phyloP scores from a whole-genome alignment of 2,888 invertebrate genomes.

The Aleiodes alternator region DNA sequence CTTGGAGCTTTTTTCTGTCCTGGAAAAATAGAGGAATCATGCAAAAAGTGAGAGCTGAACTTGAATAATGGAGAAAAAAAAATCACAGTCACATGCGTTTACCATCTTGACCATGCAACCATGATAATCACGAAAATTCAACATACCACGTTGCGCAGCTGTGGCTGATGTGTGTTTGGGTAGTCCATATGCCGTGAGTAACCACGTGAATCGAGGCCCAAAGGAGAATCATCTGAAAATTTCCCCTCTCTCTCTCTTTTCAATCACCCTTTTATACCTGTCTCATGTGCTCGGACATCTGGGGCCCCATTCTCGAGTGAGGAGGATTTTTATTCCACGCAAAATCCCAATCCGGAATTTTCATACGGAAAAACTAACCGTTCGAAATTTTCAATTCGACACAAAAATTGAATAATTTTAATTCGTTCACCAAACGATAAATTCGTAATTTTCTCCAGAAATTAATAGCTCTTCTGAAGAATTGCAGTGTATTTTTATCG shows the following conservation, averaged over 20 bases:
- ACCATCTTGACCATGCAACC: slow-evolving; percentile 25
- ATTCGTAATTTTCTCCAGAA: too few species aligned
- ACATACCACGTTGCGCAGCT: slow-evolving; percentile 41
- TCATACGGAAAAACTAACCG: too few species aligned
- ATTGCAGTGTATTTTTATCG: too few species aligned
- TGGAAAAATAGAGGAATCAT: not conserved
- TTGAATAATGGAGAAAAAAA: slow-evolving; percentile 5
- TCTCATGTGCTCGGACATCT: slow-evolving; percentile 21
- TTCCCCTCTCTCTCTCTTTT: not conserved
- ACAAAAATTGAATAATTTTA: too few species aligned
- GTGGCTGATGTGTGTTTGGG: slow-evolving; percentile 45
- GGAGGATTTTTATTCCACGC: too few species aligned
- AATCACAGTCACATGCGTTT: slow-evolving; percentile 37
- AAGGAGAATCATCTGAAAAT: slow-evolving; percentile 18
- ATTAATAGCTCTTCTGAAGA: too few species aligned
- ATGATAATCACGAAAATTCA: slow-evolving; percentile 25
- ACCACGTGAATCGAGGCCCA: slow-evolving; percentile 37
- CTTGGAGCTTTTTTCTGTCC: not conserved
- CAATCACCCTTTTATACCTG: not conserved
- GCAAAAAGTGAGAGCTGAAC: too few species aligned
- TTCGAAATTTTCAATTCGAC: too few species aligned
- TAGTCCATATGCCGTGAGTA: slow-evolving; percentile 43
- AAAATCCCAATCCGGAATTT: too few species aligned
- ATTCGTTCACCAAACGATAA: too few species aligned
- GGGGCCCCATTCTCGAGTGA: not conserved